phyloP scores from a whole-genome alignment of 2,113 vertebrate genomes.

The Pluvialis apricaria region DNA sequence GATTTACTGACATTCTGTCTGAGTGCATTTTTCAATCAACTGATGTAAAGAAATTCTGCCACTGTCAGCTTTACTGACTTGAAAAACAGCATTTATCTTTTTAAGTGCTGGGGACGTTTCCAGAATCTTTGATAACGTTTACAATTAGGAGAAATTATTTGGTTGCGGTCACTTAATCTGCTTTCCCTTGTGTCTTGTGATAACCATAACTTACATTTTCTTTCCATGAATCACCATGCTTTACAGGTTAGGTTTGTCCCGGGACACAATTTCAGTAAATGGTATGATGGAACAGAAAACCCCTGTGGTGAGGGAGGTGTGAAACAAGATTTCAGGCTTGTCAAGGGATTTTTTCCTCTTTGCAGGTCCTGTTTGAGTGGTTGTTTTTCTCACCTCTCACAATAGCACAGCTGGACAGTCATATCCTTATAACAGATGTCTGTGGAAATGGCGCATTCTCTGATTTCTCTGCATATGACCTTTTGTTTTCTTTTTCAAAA shows the following conservation, averaged over 20 bases:
- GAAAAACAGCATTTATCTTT: not conserved
- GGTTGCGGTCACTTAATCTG: not conserved
- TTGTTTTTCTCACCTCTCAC: not conserved
- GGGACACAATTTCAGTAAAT: not conserved
- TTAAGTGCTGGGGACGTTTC: not conserved
- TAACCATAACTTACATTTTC: not conserved
- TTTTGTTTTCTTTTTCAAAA: not conserved
- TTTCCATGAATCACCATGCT: not conserved
- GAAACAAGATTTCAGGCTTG: conserved; percentile 20
- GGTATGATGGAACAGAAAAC: not conserved
- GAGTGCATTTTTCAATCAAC: not conserved
- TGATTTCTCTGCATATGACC: not conserved
- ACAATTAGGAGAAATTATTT: not conserved
- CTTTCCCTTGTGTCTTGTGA: not conserved
- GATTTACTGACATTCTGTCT: not conserved
- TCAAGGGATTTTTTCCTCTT: not conserved
- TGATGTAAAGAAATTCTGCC: not conserved
- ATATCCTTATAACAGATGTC: not conserved
- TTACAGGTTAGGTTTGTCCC: not conserved
- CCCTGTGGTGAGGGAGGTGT: not conserved
- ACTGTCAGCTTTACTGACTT: not conserved
- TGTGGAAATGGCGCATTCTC: not conserved
- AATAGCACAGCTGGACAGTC: not conserved
- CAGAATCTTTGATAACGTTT: not conserved
- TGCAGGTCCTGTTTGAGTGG: not conserved